phyloP scores from a whole-genome alignment of 1,140 invertebrate genomes.

The Drosophila sp. region DNA sequence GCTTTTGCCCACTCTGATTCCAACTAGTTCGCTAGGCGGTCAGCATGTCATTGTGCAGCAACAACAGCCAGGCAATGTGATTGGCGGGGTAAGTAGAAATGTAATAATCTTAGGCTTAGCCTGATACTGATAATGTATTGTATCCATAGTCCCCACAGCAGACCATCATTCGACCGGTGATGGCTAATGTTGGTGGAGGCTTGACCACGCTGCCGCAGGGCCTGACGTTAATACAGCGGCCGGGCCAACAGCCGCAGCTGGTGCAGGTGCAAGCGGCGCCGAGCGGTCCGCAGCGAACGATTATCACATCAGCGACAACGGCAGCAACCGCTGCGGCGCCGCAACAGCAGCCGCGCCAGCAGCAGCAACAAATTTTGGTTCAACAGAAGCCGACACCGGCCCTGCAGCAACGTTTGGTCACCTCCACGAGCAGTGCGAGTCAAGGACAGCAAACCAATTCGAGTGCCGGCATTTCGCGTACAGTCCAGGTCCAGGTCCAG shows the following conservation, averaged over 20 bases:
- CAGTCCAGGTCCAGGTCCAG: conserved; percentile 82
- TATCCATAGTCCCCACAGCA: conserved; percentile 69
- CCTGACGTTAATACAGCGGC: conserved; percentile 78
- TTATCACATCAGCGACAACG: conserved; percentile 60
- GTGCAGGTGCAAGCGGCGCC: conserved; percentile 81
- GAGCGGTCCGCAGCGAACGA: conserved; percentile 63
- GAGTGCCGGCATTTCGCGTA: conserved; percentile 61
- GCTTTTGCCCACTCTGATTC: conserved; percentile 75
- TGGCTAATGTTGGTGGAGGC: conserved; percentile 68
- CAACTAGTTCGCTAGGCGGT: conserved; percentile 67
- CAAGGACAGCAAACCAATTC: conserved; percentile 50
- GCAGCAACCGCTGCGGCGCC: conserved; percentile 62
- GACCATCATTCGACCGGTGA: conserved; percentile 79
- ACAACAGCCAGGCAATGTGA: conserved; percentile 71
- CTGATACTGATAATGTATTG: neutral
- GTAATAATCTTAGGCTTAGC: neutral
- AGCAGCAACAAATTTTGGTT: conserved; percentile 75
- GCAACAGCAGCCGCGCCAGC: conserved; percentile 69
- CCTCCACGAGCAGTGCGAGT: conserved; percentile 74
- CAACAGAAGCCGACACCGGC: conserved; percentile 79
- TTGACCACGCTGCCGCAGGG: conserved; percentile 80
- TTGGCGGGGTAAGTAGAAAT: conserved; percentile 69
- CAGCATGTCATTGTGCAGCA: conserved; percentile 78
- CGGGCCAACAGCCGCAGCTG: conserved; percentile 80
- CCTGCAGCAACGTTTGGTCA: conserved; percentile 80